Base-by-base conservation (phyloP, 64 coral and sea anemone genomes). In the Exaiptasia diaphana region DNA sequence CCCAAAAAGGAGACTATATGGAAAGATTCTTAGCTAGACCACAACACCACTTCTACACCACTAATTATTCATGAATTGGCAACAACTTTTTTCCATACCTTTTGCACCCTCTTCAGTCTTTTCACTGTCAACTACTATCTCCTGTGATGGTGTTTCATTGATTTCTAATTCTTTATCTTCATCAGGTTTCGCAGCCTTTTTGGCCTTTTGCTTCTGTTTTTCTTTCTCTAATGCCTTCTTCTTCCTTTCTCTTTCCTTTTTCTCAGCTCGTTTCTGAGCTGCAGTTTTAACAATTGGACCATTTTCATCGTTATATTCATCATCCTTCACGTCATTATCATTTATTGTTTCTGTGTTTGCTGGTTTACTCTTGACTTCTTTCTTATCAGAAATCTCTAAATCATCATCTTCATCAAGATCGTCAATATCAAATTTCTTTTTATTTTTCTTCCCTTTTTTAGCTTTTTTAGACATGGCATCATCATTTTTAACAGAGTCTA, bases 221-320 rank as follows among this genome's bases (percentile, higher is more conserved):
- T 75, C 85, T 81, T 93, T 99, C 25, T 99, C 89, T 35, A 83
- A 73, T 58, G 86, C 94, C 27, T 80, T 92, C 62, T 99, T 99
- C 76, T 93, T 93, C 63, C 93, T 99, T 50, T 93, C 95, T 75
- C 95, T 88, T 65, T 99, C 95, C 63, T 99, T 99, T 41, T 99
- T 99, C 35, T 99, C 95, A 25, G 95, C 95, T 85, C 90, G 67
- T 71, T 99, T 99, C 73, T 99, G 95, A 22, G 95, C 95, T 38
- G 95, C 95, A 42, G 90, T 99, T 79, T 99, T 99, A 0, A 99
- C 55, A 40, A 57, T 55, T 15, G 67, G 55, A 14, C 30, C 85
- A 32, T 54, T 40, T 25, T 88, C 78, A 27, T 82, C 71, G 2
- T 72, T 53, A 22, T 40, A 38, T 14, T 55, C 38, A 24, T 67